A percentile compares a stretch with the other conserved stretches of the same genome.
Conservation (phyloP, 1,140 invertebrate species). For the Cotesia glomerata region DNA sequence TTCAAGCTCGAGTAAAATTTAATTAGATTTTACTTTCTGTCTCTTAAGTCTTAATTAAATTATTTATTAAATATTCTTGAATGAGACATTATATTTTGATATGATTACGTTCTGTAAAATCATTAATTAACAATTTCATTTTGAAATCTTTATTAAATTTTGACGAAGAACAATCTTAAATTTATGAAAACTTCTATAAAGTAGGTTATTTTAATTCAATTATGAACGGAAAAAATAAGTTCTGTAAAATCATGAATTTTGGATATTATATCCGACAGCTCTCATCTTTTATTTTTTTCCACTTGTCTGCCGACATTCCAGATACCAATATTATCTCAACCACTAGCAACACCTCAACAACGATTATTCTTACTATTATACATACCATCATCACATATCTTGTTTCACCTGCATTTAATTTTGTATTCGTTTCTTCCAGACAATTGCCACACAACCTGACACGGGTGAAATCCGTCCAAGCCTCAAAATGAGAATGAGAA, state of each 20-base stretch:
- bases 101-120: too few relatives aligned
- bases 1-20: too few relatives aligned
- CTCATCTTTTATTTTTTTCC: constrained; percentile 17
- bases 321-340: too few relatives aligned
- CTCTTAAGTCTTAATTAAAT: not conserved
- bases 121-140: too few relatives aligned
- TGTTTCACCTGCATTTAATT: not conserved
- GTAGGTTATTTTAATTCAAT: too few relatives aligned
- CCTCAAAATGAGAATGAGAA: not conserved
- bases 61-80: not conserved
- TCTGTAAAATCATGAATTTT: not conserved
- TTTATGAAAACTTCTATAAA: too few relatives aligned
- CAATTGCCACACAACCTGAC: constrained; percentile 22
- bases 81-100: too few relatives aligned
- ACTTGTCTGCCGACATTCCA: constrained; percentile 11
- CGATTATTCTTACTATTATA: not conserved
- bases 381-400: constrained; percentile 2
- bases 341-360: too few relatives aligned
- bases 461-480: not conserved
- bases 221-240: too few relatives aligned
- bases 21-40: not conserved
- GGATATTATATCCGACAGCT: constrained; percentile 11
- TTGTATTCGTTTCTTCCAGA: constrained; percentile 33
- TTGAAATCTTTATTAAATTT: too few relatives aligned
- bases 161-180: too few relatives aligned